Evolutionary conservation across 2,113 vertebrate genomes (phyloP), one percentile per base, ranked within the genome.

Genomic region (Argyrosomus japonicus): DNA sequence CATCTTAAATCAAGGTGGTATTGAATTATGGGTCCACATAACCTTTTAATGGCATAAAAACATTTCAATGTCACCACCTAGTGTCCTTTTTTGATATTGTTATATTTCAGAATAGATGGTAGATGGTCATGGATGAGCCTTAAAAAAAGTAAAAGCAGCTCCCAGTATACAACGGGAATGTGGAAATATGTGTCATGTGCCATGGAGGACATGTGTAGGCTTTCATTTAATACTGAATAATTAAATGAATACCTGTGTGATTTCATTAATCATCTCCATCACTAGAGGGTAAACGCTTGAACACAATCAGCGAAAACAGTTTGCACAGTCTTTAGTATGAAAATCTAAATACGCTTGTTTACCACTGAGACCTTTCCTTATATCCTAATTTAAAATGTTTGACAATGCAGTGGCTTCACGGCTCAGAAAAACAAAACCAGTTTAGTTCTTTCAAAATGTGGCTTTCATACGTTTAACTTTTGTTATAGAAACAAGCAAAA

Each of bases 21-120:
- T n/a, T 61, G 54, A 62, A 58, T 58, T 48, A 53, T 67, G 18
- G 54, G 14, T 43, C 47, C 1, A 62, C 36, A 8, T 36, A 36
- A 11, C 6, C n/a, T 27, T 29, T 62, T 1, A 13, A 45, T 21
- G 5, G 1, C 25, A 56, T 5, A 17, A 21, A 75, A 25, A 51
- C 65, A 23, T 29, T 70, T 48, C 62, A 85, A 58, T 89, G 65
- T 68, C 83, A n/a, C 91, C 87, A 85, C 80, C 91, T 88, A 68
- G 87, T 87, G 93, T 77, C 56, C 13, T 15, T 50, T 82, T 63
- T 25, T 79, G 23, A 54, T 60, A 82, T 21, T 19, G 40, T 45
- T 21, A 21, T 0, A 53, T 48, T 60, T 61, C 15, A 67, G 23
- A 36, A 68, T 7, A 50, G 18, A 56, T 15, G 21, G 17, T 21